A percentile compares a stretch with the other conserved stretches of the same genome.
These are phyloP conservation scores for Gerris buenoi DNA, from an alignment of 1,140 invertebrate species.

Conservation along the genomic window DNA sequence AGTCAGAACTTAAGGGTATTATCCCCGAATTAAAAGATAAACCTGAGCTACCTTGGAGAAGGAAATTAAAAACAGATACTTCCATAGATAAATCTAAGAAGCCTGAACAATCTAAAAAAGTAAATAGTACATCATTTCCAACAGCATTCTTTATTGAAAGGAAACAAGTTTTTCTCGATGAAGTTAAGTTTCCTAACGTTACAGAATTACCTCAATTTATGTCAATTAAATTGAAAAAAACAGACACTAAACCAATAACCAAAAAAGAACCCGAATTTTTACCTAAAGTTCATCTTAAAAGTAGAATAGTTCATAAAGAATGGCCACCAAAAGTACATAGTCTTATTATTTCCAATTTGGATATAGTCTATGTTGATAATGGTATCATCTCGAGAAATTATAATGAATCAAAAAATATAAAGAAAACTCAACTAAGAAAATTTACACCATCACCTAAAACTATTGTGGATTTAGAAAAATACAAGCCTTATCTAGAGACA, in stretches of 20 bases:
- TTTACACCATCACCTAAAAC: background rate
- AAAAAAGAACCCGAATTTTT: slow-evolving; percentile 33
- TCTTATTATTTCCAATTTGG: slow-evolving; percentile 20
- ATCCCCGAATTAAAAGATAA: slow-evolving; percentile 14
- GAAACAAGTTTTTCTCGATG: slow-evolving; percentile 32
- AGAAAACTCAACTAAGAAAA: slow-evolving; percentile 39
- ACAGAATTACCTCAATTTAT: slow-evolving; percentile 33
- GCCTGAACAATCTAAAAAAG: slow-evolving; percentile 1
- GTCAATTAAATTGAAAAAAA: slow-evolving; percentile 46
- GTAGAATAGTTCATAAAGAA: slow-evolving; percentile 38
- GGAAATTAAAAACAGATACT: background rate
- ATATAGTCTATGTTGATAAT: slow-evolving; percentile 32
- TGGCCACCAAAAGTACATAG: slow-evolving; percentile 29
- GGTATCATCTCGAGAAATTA: slow-evolving; percentile 51
- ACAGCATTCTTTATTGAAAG: slow-evolving; percentile 22
- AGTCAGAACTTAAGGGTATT: slow-evolving; percentile 11
- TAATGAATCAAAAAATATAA: slow-evolving; percentile 43
- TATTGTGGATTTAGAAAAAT: background rate
- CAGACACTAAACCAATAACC: slow-evolving; percentile 32
- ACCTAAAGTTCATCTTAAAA: slow-evolving; percentile 48
- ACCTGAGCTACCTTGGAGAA: slow-evolving; percentile 19
- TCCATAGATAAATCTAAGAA: background rate
- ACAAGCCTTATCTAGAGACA: background rate
- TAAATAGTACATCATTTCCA: background rate
- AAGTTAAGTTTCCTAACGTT: slow-evolving; percentile 28